A percentile compares a stretch with the other conserved stretches of the same genome.
These are phyloP conservation scores for Plemyria rubiginata DNA, from an alignment of 2,888 invertebrate genomes.

Conservation along the genomic window DNA sequence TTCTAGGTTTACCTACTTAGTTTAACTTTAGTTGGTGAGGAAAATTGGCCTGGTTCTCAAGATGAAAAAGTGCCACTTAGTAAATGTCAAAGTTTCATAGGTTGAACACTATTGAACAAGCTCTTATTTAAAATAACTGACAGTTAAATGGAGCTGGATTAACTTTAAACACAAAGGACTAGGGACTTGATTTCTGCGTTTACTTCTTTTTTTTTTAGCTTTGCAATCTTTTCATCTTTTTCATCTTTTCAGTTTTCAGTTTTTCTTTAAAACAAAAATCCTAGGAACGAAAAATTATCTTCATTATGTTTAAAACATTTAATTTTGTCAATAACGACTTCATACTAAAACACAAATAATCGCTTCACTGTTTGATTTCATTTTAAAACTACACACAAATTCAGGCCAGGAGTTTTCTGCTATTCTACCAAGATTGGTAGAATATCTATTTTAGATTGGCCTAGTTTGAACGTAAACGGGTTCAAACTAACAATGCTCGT, in stretches of 20 bases:
- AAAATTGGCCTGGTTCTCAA: slow-evolving; percentile 40
- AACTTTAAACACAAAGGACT: not conserved
- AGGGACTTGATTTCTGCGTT: not conserved
- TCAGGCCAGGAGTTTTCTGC: slow-evolving; percentile 21
- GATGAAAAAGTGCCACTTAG: slow-evolving; percentile 22
- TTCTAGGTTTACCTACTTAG: no score
- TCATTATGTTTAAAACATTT: no score
- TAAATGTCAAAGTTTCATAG: slow-evolving; percentile 10
- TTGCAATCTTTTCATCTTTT: no score
- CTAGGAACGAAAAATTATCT: no score
- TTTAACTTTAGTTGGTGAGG: slow-evolving; percentile 28
- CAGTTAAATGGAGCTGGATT: not conserved
- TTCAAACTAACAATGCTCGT: slow-evolving; percentile 24
- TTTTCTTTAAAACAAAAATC: no score
- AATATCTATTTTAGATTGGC: no score
- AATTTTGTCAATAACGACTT: no score
- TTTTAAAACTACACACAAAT: slow-evolving; percentile 2
- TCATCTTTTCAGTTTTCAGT: no score
- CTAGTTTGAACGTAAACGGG: not conserved
- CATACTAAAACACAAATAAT: no score
- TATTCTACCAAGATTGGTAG: slow-evolving; percentile 15
- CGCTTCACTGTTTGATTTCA: not conserved
- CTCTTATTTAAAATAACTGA: slow-evolving; percentile 5
- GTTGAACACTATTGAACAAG: slow-evolving; percentile 1
- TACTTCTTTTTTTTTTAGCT: no score